Evolutionary conservation across 2,888 invertebrate genomes (phyloP).

Genomic region (Cataglyphis altisquamis): DNA sequence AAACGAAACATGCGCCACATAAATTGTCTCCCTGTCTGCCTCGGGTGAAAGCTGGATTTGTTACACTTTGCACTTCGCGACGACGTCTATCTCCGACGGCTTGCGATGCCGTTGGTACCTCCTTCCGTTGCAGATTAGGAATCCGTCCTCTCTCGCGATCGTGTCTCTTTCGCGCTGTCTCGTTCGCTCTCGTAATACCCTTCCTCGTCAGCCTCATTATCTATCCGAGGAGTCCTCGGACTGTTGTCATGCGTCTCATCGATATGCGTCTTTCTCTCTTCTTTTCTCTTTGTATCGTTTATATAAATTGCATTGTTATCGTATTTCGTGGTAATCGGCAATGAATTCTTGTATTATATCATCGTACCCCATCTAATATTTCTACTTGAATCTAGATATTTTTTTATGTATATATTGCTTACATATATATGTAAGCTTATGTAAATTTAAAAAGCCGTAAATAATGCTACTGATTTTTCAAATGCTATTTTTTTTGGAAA

Average conservation of each 20-base stretch:
- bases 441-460: too few relatives aligned
- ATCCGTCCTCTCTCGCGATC: constrained; percentile 70
- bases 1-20: constrained; percentile 85
- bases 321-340: not conserved
- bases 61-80: constrained; percentile 85
- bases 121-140: constrained; percentile 67
- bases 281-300: constrained; percentile 34
- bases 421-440: too few relatives aligned
- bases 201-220: constrained; percentile 73
- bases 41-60: constrained; percentile 86
- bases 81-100: constrained; percentile 80
- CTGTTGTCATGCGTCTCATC: constrained; percentile 72
- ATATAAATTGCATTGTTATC: not conserved
- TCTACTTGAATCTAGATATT: constrained; percentile 59
- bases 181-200: constrained; percentile 60
- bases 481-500: not conserved
- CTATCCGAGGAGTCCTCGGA: constrained; percentile 64
- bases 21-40: constrained; percentile 85
- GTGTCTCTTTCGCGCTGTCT: constrained; percentile 60
- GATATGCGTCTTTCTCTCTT: constrained; percentile 65
- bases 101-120: constrained; percentile 63
- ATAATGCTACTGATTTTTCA: too few relatives aligned
- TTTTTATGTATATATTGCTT: constrained; percentile 32
- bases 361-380: constrained; percentile 58
- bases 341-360: constrained; percentile 28